Base-by-base conservation (phyloP, 2,113 vertebrate genomes). In the Apeltes quadracus region DNA sequence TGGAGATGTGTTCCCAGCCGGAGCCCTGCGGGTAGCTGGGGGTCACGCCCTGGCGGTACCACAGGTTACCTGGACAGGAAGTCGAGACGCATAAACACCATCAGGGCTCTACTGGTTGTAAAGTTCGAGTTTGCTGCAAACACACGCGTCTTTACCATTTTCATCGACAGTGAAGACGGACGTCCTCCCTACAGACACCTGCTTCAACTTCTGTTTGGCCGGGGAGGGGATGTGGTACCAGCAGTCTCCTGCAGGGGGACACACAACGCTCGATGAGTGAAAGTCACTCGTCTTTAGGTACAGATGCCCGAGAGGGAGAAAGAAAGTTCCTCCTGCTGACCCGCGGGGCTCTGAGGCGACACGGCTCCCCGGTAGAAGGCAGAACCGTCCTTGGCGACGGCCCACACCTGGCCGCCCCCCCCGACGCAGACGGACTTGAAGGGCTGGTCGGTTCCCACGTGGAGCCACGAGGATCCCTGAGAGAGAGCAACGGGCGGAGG, bases 201-300 rank as follows among this genome's bases (percentile, higher is more conserved):
- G 97, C 74, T 94, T 95, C 58, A 99, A 77, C 87, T 95, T 98
- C 86, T 98, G 97, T 27, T 95, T 96, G 20, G 91, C 85, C 18
- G 98, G 98, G 0, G 97, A 94, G 0, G 97, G 96, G 78, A 99
- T 96, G 79, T 98, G 98, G 81, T 98, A 97, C 97, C 98, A 99
- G 84, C 94, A 94, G 64, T 98, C 96, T 44, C 98, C 96, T 98
- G 81, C 67, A 81, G 75, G 50, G 69, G 2, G 77, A 84, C 69
- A 85, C 59, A 82, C 3, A 61, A 81, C 22, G 76, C 3, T 62
- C 7, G 16, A 51, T 22, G 14, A 25, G 53, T 9, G 14, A 41
- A 34, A 62, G 15, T 27, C 23, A 39, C 32, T 7, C 6, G 32
- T 34, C 29, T 34, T 55, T 18, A 54, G 2, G 8, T 34, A 70